Evolutionary conservation across 2,113 vertebrate species (phyloP).

Genomic region (Otolemur garnettii): DNA sequence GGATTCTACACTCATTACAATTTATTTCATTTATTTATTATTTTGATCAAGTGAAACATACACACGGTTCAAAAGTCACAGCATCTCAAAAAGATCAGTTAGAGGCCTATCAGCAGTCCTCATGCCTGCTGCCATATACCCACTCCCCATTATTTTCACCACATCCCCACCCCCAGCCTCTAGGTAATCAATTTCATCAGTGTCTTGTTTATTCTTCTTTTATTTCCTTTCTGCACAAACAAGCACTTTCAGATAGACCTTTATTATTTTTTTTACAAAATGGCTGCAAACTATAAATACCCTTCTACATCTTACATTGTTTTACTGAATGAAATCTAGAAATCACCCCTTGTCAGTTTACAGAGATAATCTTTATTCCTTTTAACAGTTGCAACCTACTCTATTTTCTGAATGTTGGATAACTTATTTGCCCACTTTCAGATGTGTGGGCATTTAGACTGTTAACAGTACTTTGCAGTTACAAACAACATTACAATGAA

Average conservation of each 20-base stretch:
- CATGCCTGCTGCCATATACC: no score
- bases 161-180: background rate
- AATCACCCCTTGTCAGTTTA: background rate
- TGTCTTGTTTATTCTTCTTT: background rate
- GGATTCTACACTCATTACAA: background rate
- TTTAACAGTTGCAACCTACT: background rate
- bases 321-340: background rate
- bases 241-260: background rate
- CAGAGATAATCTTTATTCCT: background rate
- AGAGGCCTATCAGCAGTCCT: background rate
- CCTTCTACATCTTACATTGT: background rate
- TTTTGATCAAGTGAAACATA: conserved; percentile 22
- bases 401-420: background rate
- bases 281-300: background rate
- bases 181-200: background rate
- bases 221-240: background rate
- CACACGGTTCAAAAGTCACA: background rate
- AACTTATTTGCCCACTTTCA: background rate
- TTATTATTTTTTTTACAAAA: background rate
- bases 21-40: background rate
- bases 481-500: background rate
- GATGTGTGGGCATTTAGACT: background rate
- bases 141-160: background rate
- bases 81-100: background rate
- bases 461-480: background rate